Conservation (phyloP, 2,888 invertebrate species). For the Coenonympha glycerion region DNA sequence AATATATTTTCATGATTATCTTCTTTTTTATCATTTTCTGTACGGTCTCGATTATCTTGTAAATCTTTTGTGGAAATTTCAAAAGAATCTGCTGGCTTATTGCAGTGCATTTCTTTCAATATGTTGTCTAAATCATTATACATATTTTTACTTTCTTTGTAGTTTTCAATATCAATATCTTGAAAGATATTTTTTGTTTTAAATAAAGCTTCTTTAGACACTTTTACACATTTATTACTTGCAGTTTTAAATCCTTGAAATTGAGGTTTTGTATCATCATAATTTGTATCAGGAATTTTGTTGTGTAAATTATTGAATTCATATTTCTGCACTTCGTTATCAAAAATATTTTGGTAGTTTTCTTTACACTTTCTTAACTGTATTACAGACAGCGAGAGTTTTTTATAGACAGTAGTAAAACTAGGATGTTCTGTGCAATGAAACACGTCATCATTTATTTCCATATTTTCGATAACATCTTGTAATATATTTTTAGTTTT, state of each 20-base stretch:
- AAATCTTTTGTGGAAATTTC: slow-evolving; percentile 44
- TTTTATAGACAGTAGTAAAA: too few relatives aligned
- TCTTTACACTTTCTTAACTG: too few relatives aligned
- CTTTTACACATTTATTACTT: background rate
- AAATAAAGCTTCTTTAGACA: background rate
- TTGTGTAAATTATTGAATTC: too few relatives aligned
- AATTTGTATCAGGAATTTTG: too few relatives aligned
- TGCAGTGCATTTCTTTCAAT: slow-evolving; percentile 19
- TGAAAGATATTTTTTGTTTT: background rate
- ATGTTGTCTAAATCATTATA: background rate
- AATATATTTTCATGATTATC: background rate
- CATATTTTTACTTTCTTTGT: background rate
- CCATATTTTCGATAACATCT: slow-evolving; percentile 12
- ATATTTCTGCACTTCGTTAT: too few relatives aligned
- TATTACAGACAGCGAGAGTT: too few relatives aligned
- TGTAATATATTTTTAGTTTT: slow-evolving; percentile 43
- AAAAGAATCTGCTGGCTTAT: slow-evolving; percentile 40
- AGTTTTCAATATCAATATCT: background rate
- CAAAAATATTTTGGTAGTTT: too few relatives aligned
- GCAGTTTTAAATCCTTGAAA: background rate
- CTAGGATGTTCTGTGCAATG: too few relatives aligned
- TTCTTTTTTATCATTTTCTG: background rate
- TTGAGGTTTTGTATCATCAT: too few relatives aligned
- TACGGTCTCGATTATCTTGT: slow-evolving; percentile 36
- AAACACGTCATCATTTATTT: too few relatives aligned